phyloP scores from a whole-genome alignment of 2,113 vertebrate species.

The Clupea harengus region DNA sequence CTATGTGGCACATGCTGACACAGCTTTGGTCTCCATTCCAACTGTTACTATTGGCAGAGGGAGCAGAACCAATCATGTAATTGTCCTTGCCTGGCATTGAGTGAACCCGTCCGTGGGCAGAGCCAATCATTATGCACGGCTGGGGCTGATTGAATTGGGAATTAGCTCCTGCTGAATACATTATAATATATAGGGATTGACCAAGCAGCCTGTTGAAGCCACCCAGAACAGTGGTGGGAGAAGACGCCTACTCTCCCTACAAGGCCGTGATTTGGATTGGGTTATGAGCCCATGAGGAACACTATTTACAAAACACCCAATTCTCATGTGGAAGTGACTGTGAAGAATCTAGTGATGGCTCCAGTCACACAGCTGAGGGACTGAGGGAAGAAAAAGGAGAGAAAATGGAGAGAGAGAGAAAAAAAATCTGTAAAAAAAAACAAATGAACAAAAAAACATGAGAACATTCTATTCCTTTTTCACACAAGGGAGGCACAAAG shows the following conservation, averaged over 20 bases:
- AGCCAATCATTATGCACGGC: slow-evolving; percentile 66
- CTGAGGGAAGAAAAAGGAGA: neutral
- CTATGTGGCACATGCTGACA: slow-evolving; percentile 56
- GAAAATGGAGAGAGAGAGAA: too few species aligned
- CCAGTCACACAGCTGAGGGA: neutral
- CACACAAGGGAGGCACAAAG: neutral
- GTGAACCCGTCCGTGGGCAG: slow-evolving; percentile 63
- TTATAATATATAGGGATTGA: slow-evolving; percentile 43
- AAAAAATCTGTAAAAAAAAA: too few species aligned
- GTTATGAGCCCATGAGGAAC: neutral
- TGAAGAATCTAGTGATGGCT: neutral
- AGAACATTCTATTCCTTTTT: neutral
- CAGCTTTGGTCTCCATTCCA: slow-evolving; percentile 60
- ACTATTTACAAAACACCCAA: neutral
- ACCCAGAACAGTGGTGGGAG: neutral
- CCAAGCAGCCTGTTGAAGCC: neutral
- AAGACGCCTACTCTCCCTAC: neutral
- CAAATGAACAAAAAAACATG: neutral
- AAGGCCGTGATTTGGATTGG: neutral
- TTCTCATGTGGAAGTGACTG: neutral
- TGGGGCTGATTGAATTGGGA: slow-evolving; percentile 65
- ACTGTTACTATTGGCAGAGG: slow-evolving; percentile 66
- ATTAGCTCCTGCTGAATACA: slow-evolving; percentile 72
- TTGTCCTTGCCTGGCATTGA: slow-evolving; percentile 76
- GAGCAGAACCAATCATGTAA: slow-evolving; percentile 73